Conservation (phyloP, 2,113 vertebrate species). For the Cathartes aura region DNA sequence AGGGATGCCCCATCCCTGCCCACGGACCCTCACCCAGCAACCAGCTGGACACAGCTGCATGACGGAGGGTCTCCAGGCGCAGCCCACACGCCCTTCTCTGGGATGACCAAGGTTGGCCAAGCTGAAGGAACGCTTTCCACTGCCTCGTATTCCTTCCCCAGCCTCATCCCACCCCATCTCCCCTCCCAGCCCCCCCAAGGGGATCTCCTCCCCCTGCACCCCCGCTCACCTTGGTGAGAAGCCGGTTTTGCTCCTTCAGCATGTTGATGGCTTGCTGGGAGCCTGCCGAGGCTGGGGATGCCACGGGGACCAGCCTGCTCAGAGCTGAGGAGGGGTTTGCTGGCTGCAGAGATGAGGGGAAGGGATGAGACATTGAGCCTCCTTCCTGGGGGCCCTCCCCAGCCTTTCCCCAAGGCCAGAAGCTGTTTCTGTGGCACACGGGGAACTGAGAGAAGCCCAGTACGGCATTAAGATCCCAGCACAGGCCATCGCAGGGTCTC, state of each 20-base stretch:
- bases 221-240: slow-evolving; percentile 88
- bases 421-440: not conserved
- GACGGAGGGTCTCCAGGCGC: not conserved
- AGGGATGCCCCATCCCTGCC: not conserved
- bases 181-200: not conserved
- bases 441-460: not conserved
- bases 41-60: not conserved
- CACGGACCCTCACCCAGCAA: not conserved
- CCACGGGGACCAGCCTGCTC: not conserved
- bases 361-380: not conserved
- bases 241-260: slow-evolving; percentile 94
- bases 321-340: slow-evolving; percentile 21
- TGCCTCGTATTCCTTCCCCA: rapidly evolving
- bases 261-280: slow-evolving; percentile 87
- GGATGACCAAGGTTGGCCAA: not conserved
- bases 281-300: slow-evolving; percentile 42
- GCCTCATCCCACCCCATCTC: too few species aligned
- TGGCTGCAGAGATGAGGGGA: slow-evolving; percentile 52
- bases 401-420: not conserved
- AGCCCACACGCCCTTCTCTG: not conserved
- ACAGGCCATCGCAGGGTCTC: not conserved
- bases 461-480: not conserved
- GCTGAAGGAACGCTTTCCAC: not conserved
- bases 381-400: not conserved
- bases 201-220: rapidly evolving